Evolutionary conservation across 1,140 invertebrate genomes (phyloP).

Genomic region (Drosophila repletoides): DNA sequence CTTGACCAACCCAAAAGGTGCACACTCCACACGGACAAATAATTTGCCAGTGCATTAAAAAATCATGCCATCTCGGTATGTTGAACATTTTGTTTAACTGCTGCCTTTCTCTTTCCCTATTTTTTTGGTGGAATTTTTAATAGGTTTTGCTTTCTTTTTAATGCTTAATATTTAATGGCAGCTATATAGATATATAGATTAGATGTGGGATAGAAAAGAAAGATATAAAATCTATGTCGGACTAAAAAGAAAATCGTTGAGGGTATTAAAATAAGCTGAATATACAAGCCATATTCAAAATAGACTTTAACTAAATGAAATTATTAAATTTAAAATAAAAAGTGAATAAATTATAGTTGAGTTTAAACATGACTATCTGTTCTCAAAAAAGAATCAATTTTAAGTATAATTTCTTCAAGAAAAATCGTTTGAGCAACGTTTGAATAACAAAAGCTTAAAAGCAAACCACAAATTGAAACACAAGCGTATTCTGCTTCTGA

Average conservation of each 20-base stretch:
- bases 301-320: background rate
- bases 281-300: background rate
- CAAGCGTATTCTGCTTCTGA: too few relatives aligned
- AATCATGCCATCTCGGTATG: constrained; percentile 10
- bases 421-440: too few relatives aligned
- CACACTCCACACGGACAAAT: constrained; percentile 9
- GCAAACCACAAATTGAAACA: too few relatives aligned
- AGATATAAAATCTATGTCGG: too few relatives aligned
- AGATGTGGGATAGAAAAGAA: background rate
- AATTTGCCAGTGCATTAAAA: constrained; percentile 30
- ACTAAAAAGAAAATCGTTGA: background rate
- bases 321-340: background rate
- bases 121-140: background rate
- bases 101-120: background rate
- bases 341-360: too few relatives aligned
- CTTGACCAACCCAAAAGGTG: constrained; percentile 19
- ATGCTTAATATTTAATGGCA: constrained; percentile 26
- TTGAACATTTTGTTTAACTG: constrained; percentile 13
- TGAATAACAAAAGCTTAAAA: too few relatives aligned
- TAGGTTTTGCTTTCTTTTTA: constrained; percentile 1
- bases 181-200: background rate
- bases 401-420: too few relatives aligned
- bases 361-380: too few relatives aligned
- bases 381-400: too few relatives aligned
- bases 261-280: background rate